Evolutionary conservation across 2,888 invertebrate genomes (phyloP).

Genomic region (Rhorus exstirpatorius): DNA sequence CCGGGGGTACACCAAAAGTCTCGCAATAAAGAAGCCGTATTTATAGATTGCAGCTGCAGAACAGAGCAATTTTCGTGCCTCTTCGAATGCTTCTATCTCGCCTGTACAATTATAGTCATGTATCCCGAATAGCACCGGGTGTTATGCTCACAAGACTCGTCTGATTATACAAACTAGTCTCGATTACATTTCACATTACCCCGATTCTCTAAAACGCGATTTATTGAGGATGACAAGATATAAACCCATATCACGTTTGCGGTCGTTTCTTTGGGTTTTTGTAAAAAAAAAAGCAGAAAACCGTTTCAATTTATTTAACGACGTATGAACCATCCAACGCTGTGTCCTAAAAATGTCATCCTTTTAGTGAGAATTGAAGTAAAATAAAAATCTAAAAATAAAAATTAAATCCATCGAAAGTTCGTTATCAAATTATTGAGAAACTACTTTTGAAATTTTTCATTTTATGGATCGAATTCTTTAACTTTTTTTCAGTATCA

Average conservation of each 20-base stretch:
- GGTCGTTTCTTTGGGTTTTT: neutral
- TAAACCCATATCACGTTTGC: neutral
- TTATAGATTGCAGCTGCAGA: conserved; percentile 79
- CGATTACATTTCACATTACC: conserved; percentile 15
- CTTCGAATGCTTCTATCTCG: conserved; percentile 55
- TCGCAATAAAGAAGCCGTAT: conserved; percentile 71
- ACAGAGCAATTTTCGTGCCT: conserved; percentile 65
- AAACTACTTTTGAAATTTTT: no score
- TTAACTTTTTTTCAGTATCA: no score
- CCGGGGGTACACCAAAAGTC: conserved; percentile 40
- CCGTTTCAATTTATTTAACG: neutral
- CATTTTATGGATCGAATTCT: no score
- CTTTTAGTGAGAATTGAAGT: no score
- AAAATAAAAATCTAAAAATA: no score
- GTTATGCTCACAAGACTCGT: conserved; percentile 2
- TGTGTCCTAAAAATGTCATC: no score
- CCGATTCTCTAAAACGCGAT: neutral
- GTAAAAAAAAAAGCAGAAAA: neutral
- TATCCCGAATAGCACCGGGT: conserved; percentile 11
- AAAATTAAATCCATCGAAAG: no score
- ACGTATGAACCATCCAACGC: no score
- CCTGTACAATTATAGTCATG: neutral
- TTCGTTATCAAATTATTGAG: no score
- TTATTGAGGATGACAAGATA: neutral
- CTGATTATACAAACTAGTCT: conserved; percentile 12